Base-by-base conservation (phyloP, 2,888 invertebrate species). In the Gymnoscelis rufifasciata region DNA sequence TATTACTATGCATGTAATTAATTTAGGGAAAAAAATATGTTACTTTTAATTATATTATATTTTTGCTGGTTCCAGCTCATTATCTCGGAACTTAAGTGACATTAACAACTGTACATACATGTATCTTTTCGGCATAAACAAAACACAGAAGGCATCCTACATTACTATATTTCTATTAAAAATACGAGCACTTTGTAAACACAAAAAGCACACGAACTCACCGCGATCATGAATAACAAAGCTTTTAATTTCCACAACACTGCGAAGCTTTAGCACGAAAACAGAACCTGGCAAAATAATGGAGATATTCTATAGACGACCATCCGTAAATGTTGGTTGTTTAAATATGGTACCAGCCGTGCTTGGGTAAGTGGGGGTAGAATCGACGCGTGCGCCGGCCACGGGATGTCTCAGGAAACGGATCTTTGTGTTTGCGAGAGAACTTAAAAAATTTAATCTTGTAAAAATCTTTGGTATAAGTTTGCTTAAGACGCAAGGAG, bases 301-400 rank as follows among this genome's bases (percentile, higher is more conserved):
- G 38, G 56, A 56, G 56, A 58, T 10, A 51, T 47, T 66, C 66
- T 68, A 64, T 69, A 74, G 73, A 75, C 79, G 78, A 71, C 76
- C 75, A 73, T 57, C 60, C 68, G 69, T 71, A 73, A 72, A 72
- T 80, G 78, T 64, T 68, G 68, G 74, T 74, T 75, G 78, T 71
- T 80, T 83, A 84, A 83, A 81, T 84, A 83, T 83, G 78, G 75
- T 68, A 67, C 67, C 74, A 73, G 66, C 68, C 73, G 70, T 71
- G 65, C 60, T 57, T 60, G 67, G 62, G 43, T 53, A 55, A 68
- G 70, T 77, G 80, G 80, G 76, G 71, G 71, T 55, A 56, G 57
- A 46, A 52, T 58, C 59, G 52, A 54, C 57, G 59, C 59, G 62
- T 59, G 61, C 60, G 64, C 64, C 5, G 31, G 14, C 15, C 31